Conservation (phyloP, 1,140 invertebrate genomes). For the Mactra quadrangularis region DNA sequence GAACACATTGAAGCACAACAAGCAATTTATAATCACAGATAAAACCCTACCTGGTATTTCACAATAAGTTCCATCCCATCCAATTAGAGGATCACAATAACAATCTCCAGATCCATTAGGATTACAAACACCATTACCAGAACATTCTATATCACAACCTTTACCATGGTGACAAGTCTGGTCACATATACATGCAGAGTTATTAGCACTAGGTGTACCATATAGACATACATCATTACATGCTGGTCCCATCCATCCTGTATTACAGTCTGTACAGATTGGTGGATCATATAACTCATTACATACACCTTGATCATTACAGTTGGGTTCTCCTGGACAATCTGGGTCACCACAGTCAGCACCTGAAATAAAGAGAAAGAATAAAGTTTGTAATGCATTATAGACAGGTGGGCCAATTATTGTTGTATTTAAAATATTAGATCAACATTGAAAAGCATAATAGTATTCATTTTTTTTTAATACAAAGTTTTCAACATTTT, state of each 20-base stretch:
- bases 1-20: too few relatives aligned
- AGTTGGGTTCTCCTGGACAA: constrained; percentile 75
- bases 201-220: constrained; percentile 64
- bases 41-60: constrained; percentile 66
- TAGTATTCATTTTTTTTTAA: too few relatives aligned
- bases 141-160: constrained; percentile 77
- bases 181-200: constrained; percentile 71
- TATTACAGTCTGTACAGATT: constrained; percentile 70
- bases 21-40: too few relatives aligned
- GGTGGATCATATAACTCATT: constrained; percentile 70
- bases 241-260: constrained; percentile 72
- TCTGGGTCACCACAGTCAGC: constrained; percentile 69
- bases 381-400: too few relatives aligned
- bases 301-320: constrained; percentile 70
- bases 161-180: constrained; percentile 74
- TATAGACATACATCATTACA: constrained; percentile 73
- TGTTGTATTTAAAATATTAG: too few relatives aligned
- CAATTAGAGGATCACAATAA: constrained; percentile 72
- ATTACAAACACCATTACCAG: constrained; percentile 71
- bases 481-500: too few relatives aligned
- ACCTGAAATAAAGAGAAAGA: constrained; percentile 63
- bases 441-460: too few relatives aligned
- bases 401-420: too few relatives aligned
- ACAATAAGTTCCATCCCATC: constrained; percentile 74
- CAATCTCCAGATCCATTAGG: constrained; percentile 62